Evolutionary conservation across 2,113 vertebrate genomes (phyloP), one percentile per base, ranked within the genome.

Genomic region (Eulacestoma nigropectus): DNA sequence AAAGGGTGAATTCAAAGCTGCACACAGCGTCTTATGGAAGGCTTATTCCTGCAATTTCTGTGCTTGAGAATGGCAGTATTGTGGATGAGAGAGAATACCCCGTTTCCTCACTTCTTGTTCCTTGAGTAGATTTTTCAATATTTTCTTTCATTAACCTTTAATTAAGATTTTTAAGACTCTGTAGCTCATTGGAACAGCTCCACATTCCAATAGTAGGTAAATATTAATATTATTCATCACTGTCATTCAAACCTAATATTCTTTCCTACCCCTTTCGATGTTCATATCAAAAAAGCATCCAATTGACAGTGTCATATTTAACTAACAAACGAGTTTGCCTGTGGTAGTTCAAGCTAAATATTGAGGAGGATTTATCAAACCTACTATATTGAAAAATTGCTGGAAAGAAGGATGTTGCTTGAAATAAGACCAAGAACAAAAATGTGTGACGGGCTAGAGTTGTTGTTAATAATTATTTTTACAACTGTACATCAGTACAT

Each of bases 141-240:
- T 92, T 92, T 95, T 78, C 60, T 95, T 91, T 92, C 60, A 83
- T 89, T 93, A 90, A 68, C 63, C 9, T 90, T 92, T 86, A 93
- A 93, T 93, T 93, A 90, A 77, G 82, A 69, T 78, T 93, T 93
- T 90, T 70, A 90, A 91, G 67, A 55, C 63, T 73, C 81, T 49
- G 13, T 63, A 72, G 52, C n/a, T 88, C 68, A 44, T 52, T 88
- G 72, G 22, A 92, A n/a, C 12, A 59, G 55, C 30, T 94, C 59
- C 64, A 86, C 47, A 55, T 93, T 94, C 25, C 75, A 80, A 50
- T 10, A 88, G 33, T 16, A 90, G 23, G 39, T 85, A 91, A 85
- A 91, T 91, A 95, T 87, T 89, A 91, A 82, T 76, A 86, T 88
- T 88, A 74, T 93, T 79, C n/a, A 59, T 95, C 62, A 90, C 47